Evolutionary conservation across 2,113 vertebrate genomes (phyloP).

Genomic region (Elephas maximus): DNA sequence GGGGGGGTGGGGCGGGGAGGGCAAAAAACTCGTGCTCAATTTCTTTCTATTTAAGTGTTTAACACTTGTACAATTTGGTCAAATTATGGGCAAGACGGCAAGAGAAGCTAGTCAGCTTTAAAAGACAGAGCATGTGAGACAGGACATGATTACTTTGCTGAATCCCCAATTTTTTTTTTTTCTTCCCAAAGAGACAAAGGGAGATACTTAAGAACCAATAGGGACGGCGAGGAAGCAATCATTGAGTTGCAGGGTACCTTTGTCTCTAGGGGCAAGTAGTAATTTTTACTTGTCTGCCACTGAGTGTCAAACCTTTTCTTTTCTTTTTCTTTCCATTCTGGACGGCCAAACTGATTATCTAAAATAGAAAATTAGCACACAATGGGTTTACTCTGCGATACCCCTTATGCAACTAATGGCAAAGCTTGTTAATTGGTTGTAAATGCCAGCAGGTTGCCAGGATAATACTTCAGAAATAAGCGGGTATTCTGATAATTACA

Average conservation of each 20-base stretch:
- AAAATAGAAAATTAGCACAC: conserved; percentile 96
- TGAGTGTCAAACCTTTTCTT: conserved; percentile 93
- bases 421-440: conserved; percentile 99
- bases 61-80: conserved; percentile 90
- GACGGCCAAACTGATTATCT: conserved; percentile 93
- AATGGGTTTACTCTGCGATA: conserved; percentile 93
- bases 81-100: conserved; percentile 90
- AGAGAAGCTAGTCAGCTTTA: conserved; percentile 87
- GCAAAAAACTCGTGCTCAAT: conserved; percentile 62
- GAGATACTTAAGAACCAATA: conserved; percentile 91
- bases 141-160: conserved; percentile 90
- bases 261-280: conserved; percentile 91
- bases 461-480: conserved; percentile 99
- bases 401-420: conserved; percentile 98
- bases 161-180: conserved; percentile 89
- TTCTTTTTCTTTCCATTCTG: conserved; percentile 92
- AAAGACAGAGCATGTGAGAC: conserved; percentile 84
- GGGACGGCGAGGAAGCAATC: conserved; percentile 90
- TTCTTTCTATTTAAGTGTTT: conserved; percentile 84
- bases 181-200: conserved; percentile 91
- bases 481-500: conserved; percentile 99
- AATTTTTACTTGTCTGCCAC: conserved; percentile 92
- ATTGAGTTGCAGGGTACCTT: conserved; percentile 90
- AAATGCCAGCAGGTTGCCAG: conserved; percentile 98
- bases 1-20: neutral